Evolutionary conservation across 2,888 invertebrate genomes (phyloP), one percentile per base, ranked within the genome.

Genomic region (Macrophya annulata): DNA sequence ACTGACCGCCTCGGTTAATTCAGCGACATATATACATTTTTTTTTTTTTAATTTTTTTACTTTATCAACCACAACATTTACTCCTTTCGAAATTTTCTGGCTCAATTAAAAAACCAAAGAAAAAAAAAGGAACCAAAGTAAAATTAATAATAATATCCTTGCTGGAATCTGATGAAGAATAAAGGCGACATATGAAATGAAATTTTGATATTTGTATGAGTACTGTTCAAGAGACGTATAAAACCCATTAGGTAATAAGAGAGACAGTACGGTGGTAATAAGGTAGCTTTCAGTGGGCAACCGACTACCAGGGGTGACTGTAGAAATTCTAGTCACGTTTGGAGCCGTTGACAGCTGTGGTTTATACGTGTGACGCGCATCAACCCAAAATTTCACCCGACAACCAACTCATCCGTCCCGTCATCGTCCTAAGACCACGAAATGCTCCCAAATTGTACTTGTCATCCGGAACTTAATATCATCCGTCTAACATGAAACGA

Each of bases 311-410:
- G 89, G 88, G 87, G 87, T 87, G 88, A 89, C 90, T 89, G 89
- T 89, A 88, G 89, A 89, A 89, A 93, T 93, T 92, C 93, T 92
- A 93, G 93, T 93, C 93, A 93, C 93, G 93, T 93, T 92, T 92
- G 90, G 89, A 92, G 89, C 89, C 91, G 92, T 92, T 93, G 93
- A 93, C 93, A 93, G 93, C 93, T 93, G 93, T 88, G 93, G 93
- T 93, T 92, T 93, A 93, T 93, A 93, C 92, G 92, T 93, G 93
- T 93, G 93, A 93, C 91, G 91, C 87, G 90, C 93, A 93, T 93
- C 93, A 93, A 92, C 92, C 93, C 92, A 92, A 92, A 92, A 92
- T 92, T 92, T 92, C 91, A 90, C 89, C 86, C 85, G 79, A 81
- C 65, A 71, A 85, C 71, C 51, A 90, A 90, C 90, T 89, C 90